These are phyloP conservation scores for Syngnathoides biaculeatus DNA, from an alignment of 2,113 vertebrate genomes.

Conservation along the genomic window DNA sequence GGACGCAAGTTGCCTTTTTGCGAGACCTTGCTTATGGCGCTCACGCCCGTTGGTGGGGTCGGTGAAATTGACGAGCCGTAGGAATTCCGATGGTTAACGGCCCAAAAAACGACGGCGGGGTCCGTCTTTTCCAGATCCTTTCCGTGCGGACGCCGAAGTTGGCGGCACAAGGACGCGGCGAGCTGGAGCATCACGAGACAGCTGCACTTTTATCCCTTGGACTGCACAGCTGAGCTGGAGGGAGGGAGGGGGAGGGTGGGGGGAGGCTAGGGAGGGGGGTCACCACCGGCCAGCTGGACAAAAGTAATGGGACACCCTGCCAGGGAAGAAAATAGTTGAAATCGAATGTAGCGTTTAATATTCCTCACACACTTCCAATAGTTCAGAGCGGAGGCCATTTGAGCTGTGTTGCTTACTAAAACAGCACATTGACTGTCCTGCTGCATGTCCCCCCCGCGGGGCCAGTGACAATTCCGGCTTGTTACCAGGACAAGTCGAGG, in stretches of 20 bases:
- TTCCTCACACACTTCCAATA: not conserved
- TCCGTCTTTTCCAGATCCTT: slow-evolving; percentile 61
- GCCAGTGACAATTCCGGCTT: no score
- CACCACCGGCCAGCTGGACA: slow-evolving; percentile 8
- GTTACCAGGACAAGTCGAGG: no score
- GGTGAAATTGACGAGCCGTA: slow-evolving; percentile 35
- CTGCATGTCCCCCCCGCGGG: no score
- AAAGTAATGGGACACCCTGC: not conserved
- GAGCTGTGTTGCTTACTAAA: not conserved
- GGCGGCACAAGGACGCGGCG: slow-evolving; percentile 47
- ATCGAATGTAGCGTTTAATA: not conserved
- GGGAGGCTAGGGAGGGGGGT: not conserved
- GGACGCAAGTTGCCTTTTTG: slow-evolving; percentile 38
- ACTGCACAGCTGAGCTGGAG: slow-evolving; percentile 45
- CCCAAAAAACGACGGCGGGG: slow-evolving; percentile 40
- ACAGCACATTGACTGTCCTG: no score
- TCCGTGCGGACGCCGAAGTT: slow-evolving; percentile 41
- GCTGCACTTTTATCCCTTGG: slow-evolving; percentile 61
- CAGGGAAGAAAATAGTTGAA: not conserved
- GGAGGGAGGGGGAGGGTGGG: not conserved
- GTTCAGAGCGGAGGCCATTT: not conserved
- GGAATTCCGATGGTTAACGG: slow-evolving; percentile 56
- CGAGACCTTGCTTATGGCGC: slow-evolving; percentile 37
- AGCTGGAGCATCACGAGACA: slow-evolving; percentile 63
- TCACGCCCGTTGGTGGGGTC: no score